These are phyloP conservation scores for Oscheius sp. DNA, from an alignment of 2,888 invertebrate genomes.

Conservation along the genomic window DNA sequence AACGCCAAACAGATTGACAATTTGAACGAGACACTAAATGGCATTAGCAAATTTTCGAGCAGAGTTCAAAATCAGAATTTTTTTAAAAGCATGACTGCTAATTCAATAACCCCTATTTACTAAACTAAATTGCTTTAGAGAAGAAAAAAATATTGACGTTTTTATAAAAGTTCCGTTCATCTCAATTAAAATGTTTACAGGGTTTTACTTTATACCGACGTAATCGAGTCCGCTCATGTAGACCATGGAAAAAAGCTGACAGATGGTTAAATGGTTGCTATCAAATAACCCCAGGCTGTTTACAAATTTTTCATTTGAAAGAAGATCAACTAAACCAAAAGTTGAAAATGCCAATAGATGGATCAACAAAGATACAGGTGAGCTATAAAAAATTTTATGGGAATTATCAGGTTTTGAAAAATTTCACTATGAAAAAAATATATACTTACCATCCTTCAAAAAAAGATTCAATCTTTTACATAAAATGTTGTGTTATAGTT, in stretches of 20 bases:
- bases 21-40: too few relatives aligned
- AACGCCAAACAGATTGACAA: too few relatives aligned
- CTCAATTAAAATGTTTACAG: conserved; percentile 33
- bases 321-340: conserved; percentile 32
- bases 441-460: too few relatives aligned
- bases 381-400: neutral
- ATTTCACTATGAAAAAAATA: too few relatives aligned
- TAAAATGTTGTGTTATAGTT: too few relatives aligned
- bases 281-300: conserved; percentile 33
- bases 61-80: too few relatives aligned
- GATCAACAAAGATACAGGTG: conserved; percentile 40
- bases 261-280: conserved; percentile 37
- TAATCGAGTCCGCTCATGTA: conserved; percentile 7
- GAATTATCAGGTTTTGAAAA: too few relatives aligned
- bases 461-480: too few relatives aligned
- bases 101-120: too few relatives aligned
- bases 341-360: conserved; percentile 33
- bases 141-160: neutral
- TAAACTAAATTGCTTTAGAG: too few relatives aligned
- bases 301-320: conserved; percentile 22
- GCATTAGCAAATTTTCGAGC: too few relatives aligned
- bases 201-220: conserved; percentile 40
- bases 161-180: neutral
- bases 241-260: neutral
- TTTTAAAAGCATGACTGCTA: too few relatives aligned